phyloP scores from a whole-genome alignment of 1,140 invertebrate genomes.

The Oryctes rhinoceros region DNA sequence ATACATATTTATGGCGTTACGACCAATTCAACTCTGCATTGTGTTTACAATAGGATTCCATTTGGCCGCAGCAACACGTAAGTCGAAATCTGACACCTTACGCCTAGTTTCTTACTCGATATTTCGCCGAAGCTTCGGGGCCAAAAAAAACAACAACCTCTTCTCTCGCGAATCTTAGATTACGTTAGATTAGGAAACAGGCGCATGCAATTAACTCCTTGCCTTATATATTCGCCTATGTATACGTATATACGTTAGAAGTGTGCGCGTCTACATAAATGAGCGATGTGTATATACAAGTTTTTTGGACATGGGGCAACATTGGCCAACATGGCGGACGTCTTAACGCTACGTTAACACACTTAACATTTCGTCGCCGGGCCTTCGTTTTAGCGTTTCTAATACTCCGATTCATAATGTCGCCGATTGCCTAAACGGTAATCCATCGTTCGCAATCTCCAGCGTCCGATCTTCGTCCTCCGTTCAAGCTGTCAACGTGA shows the following conservation, averaged over 20 bases:
- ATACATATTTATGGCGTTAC: conserved; percentile 54
- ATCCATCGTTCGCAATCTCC: neutral
- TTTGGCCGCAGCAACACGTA: conserved; percentile 47
- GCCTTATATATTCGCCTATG: neutral
- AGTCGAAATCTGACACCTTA: conserved; percentile 36
- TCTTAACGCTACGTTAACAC: conserved; percentile 29
- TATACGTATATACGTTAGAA: no score
- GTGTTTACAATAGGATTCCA: conserved; percentile 53
- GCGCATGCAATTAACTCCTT: neutral
- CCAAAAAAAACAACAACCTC: conserved; percentile 37
- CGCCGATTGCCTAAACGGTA: neutral
- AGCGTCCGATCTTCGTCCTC: neutral
- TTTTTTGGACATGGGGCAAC: conserved; percentile 29
- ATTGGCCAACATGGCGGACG: conserved; percentile 44
- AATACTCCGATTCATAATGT: neutral
- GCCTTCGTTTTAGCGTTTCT: neutral
- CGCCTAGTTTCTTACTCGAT: no score
- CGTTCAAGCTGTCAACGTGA: conserved; percentile 30
- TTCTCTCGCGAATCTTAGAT: neutral
- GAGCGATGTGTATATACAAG: conserved; percentile 41
- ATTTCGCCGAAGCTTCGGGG: neutral
- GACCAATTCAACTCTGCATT: conserved; percentile 52
- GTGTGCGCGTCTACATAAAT: neutral
- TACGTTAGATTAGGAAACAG: conserved; percentile 34
- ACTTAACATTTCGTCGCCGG: neutral